These are phyloP conservation scores for Platysteira castanea DNA, from an alignment of 2,113 vertebrate species.

Conservation along the genomic window DNA sequence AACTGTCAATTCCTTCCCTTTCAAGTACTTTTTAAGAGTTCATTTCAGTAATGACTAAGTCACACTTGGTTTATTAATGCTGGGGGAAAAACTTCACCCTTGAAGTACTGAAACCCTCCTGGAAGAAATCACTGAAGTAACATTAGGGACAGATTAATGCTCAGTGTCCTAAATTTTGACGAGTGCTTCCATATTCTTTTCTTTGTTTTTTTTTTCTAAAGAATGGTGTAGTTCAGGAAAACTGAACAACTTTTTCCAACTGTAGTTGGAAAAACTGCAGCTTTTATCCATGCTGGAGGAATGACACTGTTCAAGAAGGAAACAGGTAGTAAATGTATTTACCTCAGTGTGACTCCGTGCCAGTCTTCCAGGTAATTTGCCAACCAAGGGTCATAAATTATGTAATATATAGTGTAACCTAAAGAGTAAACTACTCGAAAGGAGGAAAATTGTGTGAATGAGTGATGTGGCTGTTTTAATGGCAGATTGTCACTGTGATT, in stretches of 20 bases:
- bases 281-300: not conserved
- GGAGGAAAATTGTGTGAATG: not conserved
- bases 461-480: not conserved
- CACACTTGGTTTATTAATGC: not conserved
- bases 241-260: no score
- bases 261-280: not conserved
- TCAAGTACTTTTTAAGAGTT: not conserved
- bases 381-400: slow-evolving; percentile 78
- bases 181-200: not conserved
- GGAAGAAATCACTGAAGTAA: not conserved
- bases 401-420: slow-evolving; percentile 79
- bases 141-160: not conserved
- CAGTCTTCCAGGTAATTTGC: slow-evolving; percentile 80
- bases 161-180: not conserved
- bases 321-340: not conserved
- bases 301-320: not conserved
- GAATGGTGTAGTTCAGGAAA: not conserved
- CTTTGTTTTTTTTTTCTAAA: not conserved
- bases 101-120: not conserved
- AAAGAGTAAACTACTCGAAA: slow-evolving; percentile 54
- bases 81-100: not conserved
- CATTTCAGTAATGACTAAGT: not conserved
- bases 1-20: not conserved
- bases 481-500: not conserved
- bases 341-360: slow-evolving; percentile 71